Evolutionary conservation across 1,140 invertebrate species (phyloP).

Genomic region (silkworm (Bombyx mori)): DNA sequence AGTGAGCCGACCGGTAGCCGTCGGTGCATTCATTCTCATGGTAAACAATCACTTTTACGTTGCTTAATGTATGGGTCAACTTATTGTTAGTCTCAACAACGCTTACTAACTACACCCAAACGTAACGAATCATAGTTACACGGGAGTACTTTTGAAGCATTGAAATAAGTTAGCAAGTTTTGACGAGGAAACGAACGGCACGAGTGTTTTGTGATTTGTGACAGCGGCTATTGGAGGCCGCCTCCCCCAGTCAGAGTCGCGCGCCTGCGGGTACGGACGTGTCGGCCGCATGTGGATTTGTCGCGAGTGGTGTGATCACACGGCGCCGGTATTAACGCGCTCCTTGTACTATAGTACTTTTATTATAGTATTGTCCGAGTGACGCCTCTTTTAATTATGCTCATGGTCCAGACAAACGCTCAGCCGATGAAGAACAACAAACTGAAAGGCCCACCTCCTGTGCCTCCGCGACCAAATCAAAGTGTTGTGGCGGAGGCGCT

Average conservation of each 20-base stretch:
- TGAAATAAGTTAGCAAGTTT: too few relatives aligned
- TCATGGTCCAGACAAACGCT: constrained; percentile 63
- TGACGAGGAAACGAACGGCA: too few relatives aligned
- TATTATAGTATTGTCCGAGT: constrained; percentile 66
- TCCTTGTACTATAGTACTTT: constrained; percentile 61
- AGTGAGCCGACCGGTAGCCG: constrained; percentile 20
- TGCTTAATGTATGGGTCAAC: constrained; percentile 33
- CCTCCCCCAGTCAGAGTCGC: constrained; percentile 35
- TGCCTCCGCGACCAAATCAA: constrained; percentile 80
- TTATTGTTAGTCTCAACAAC: constrained; percentile 19
- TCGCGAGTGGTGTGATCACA: constrained; percentile 47
- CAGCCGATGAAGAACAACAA: constrained; percentile 62
- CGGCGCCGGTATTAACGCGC: constrained; percentile 47
- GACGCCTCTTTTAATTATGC: constrained; percentile 52
- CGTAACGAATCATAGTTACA: too few relatives aligned
- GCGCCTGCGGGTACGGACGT: constrained; percentile 34
- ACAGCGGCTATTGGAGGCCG: background rate
- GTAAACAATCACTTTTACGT: constrained; percentile 51
- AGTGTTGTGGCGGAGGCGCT: constrained; percentile 79
- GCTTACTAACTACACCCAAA: too few relatives aligned
- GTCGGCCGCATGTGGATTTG: constrained; percentile 22
- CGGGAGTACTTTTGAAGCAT: too few relatives aligned
- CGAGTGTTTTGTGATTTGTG: constrained; percentile 3
- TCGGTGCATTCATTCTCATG: constrained; percentile 41
- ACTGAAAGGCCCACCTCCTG: constrained; percentile 76